Base-by-base conservation (phyloP, 2,888 invertebrate species). In the Thera britannica region DNA sequence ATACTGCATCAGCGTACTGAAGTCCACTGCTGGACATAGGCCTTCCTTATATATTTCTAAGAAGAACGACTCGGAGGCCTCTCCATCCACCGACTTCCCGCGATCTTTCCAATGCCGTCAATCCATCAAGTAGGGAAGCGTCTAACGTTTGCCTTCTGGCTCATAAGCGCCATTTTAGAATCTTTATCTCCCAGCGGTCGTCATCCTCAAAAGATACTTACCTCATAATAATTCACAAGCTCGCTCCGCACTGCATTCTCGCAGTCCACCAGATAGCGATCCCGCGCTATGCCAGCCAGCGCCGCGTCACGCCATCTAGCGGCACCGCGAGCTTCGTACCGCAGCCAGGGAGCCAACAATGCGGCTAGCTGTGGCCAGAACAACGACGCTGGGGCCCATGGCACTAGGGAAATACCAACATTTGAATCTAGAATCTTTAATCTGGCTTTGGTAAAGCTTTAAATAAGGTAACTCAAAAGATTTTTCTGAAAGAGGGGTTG, bases 331-430 rank as follows among this genome's bases (percentile, higher is more conserved):
- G 90, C 90, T 73, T 95, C 95, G 95, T 96, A 96, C 72, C 95
- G 95, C 70, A 96, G 86, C 92, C 96, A 96, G 11, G 96, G 96
- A 2, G 95, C 94, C 76, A 96, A 88, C 74, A 95, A 94, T 72
- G 95, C 96, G 7, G 95, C 95, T 65, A 96, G 87, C 80, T 95
- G 94, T 52, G 96, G 95, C 96, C 96, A 95, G 79, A 95, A 95
- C 68, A 96, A 87, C 69, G 95, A 95, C 7, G 96, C 96, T 2
- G 96, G 96, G 41, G 96, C 96, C 96, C 96, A 96, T 2, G 95
- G 94, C 52, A 96, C 96, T 96, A 67, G 72, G 41, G 0, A 65
- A 48, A 36, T 38, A 23, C 0, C 0, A 12, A 5, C 2, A 34
- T 12, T 51, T 34, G 0, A 34, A 44, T 46, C 4, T 4, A 8